Evolutionary conservation across 2,888 invertebrate species (phyloP), one percentile per base, ranked within the genome.

Genomic region (Diaphora mendica): DNA sequence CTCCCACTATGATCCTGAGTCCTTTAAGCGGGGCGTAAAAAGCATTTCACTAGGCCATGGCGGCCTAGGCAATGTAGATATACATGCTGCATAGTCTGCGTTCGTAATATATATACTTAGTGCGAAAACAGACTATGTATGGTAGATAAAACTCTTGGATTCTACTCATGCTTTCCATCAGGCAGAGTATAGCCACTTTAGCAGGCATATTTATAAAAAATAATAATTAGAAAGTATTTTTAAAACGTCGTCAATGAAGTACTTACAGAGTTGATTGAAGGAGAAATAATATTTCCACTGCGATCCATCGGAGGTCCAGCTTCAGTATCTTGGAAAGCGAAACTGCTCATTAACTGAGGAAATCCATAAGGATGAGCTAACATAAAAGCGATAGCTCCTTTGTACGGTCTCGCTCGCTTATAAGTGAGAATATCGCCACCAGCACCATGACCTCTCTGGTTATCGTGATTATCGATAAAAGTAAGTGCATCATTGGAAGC

Each of bases 391-490:
- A 97, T 97, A 0, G 98, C 99, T 95, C 96, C 97, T 92, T 97
- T 98, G 92, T 98, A 98, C 64, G 95, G 94, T 83, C 95, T 97
- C 0, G 97, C 62, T 0, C 93, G 89, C 86, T 97, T 97, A 91
- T 98, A 97, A 3, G 97, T 98, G 9, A 98, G 93, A 67, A 98
- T 96, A 70, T 91, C 87, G 13, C 94, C 96, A 68, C 96, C 96
- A 68, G 96, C 97, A 70, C 97, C 97, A 79, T 97, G 97, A 9
- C 97, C 97, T 85, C 99, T 96, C 90, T 99, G 98, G 87, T 98
- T 98, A 90, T 99, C 99, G 87, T 99, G 99, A 92, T 99, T 99
- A 88, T 99, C 99, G 71, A 99, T 96, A 88, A 99, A 98, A 26
- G 97, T 97, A 0, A 98, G 87, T 4, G 98, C 96, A 77, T 97